Evolutionary conservation across 2,797 vertebrate genomes (phyloP).

Genomic region (Staurois parvus): DNA sequence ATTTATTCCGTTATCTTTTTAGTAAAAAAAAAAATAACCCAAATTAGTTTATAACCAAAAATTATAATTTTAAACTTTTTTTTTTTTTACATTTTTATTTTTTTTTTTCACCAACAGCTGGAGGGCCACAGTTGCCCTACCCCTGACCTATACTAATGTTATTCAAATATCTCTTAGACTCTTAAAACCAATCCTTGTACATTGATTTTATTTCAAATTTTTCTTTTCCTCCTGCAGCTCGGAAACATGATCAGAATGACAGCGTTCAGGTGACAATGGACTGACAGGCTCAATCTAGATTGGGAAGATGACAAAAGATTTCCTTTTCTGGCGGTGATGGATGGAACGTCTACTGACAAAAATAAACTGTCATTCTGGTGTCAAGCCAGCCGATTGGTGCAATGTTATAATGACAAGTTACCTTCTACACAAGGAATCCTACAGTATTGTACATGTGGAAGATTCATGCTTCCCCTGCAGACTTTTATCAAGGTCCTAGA

Average conservation of each 20-base stretch:
- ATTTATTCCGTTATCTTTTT: no score
- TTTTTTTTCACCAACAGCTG: no score
- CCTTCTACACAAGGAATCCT: no score
- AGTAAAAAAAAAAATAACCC: no score
- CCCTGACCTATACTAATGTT: no score
- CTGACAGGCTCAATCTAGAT: neutral
- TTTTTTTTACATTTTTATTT: no score
- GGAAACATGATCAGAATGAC: slow-evolving; percentile 54
- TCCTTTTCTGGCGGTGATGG: neutral
- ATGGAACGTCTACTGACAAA: neutral
- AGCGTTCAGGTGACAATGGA: slow-evolving; percentile 51
- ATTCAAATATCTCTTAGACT: no score
- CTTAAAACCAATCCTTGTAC: neutral
- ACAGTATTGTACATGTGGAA: neutral
- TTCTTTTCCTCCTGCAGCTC: slow-evolving; percentile 24
- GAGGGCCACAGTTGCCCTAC: no score
- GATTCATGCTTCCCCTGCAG: no score
- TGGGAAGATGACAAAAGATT: neutral
- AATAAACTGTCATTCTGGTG: neutral
- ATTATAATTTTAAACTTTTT: no score
- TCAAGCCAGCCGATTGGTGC: no score
- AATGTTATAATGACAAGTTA: neutral
- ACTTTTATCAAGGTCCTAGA: neutral
- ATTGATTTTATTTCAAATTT: neutral
- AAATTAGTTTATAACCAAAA: no score